A percentile compares a stretch with the other conserved stretches of the same genome.
These are phyloP conservation scores for Clivina fossor DNA, from an alignment of 2,888 invertebrate genomes.

Conservation along the genomic window DNA sequence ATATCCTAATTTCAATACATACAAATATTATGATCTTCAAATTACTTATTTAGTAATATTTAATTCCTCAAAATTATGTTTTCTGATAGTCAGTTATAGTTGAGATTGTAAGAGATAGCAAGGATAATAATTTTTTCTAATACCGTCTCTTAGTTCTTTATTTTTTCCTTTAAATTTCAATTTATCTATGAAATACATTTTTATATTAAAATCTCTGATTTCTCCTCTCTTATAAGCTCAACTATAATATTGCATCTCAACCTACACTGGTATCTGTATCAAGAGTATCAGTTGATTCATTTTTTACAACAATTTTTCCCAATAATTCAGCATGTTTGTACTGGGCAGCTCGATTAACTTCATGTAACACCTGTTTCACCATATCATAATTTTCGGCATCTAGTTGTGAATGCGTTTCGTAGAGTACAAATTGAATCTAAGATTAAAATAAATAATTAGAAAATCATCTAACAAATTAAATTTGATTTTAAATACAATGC, in stretches of 20 bases:
- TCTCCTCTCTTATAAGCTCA: neutral
- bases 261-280: neutral
- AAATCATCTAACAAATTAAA: neutral
- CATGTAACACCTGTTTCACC: slow-evolving; percentile 66
- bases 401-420: slow-evolving; percentile 79
- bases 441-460: neutral
- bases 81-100: no score
- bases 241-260: neutral
- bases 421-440: slow-evolving; percentile 76
- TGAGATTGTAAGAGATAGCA: no score
- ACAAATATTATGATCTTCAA: neutral
- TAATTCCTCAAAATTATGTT: no score
- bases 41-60: no score
- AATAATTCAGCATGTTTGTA: slow-evolving; percentile 59
- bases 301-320: slow-evolving; percentile 43
- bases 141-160: no score
- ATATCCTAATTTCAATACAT: neutral
- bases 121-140: no score
- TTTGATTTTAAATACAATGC: neutral
- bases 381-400: slow-evolving; percentile 75
- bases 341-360: slow-evolving; percentile 61
- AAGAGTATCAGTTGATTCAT: neutral
- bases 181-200: neutral
- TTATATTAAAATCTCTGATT: neutral
- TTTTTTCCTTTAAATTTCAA: slow-evolving; percentile 1